Evolutionary conservation across 2,113 vertebrate species (phyloP).

Genomic region (Nesoenas mayeri): DNA sequence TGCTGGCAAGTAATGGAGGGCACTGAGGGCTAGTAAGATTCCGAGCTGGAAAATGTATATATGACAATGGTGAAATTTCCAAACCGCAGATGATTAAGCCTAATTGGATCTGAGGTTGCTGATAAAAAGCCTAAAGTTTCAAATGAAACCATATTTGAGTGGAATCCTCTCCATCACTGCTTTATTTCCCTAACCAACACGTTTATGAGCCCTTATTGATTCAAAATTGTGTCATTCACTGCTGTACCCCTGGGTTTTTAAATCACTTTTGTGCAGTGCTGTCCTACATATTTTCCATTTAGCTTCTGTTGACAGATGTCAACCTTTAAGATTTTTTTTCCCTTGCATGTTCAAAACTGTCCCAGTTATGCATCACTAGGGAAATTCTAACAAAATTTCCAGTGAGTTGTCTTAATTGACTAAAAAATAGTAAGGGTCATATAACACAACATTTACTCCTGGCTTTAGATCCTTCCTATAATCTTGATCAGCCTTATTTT

Average conservation of each 20-base stretch:
- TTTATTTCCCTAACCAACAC: not conserved
- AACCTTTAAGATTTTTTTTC: not conserved
- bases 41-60: not conserved
- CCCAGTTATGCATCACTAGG: not conserved
- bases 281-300: slow-evolving; percentile 31
- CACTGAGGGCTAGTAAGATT: not conserved
- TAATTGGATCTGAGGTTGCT: slow-evolving; percentile 4
- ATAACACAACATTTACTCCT: not conserved
- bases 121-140: slow-evolving; percentile 18
- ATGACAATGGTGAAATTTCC: not conserved
- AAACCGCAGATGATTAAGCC: not conserved
- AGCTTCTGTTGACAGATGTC: slow-evolving; percentile 4
- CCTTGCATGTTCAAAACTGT: not conserved
- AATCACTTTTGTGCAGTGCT: not conserved
- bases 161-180: not conserved
- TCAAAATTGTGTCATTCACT: not conserved
- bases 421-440: not conserved
- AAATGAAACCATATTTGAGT: not conserved
- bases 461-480: not conserved
- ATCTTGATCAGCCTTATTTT: not conserved
- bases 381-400: slow-evolving; percentile 20
- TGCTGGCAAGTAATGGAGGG: not conserved
- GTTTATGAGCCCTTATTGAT: not conserved
- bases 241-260: not conserved
- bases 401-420: not conserved